Evolutionary conservation across 2,113 vertebrate species (phyloP).

Genomic region (Ciconia stormi): DNA sequence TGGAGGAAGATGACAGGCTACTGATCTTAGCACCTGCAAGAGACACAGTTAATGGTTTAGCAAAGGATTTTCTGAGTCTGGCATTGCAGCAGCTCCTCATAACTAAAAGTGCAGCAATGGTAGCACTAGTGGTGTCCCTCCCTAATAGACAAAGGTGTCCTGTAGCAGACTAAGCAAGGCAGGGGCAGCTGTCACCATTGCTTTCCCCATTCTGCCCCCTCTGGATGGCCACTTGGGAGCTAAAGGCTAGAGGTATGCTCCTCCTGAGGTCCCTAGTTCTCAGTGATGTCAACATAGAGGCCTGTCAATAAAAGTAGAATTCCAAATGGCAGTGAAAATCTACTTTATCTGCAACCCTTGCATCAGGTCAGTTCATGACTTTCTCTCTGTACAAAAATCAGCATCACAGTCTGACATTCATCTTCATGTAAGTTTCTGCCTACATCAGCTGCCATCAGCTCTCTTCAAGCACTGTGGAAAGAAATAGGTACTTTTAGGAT

Average conservation of each 20-base stretch:
- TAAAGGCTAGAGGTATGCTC: not conserved
- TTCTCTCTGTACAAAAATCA: not conserved
- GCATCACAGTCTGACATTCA: not conserved
- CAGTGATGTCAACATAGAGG: not conserved
- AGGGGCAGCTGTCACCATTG: not conserved
- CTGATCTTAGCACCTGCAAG: not conserved
- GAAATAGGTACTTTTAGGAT: not conserved
- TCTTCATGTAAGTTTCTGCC: not conserved
- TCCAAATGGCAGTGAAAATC: not conserved
- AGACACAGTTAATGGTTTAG: not conserved
- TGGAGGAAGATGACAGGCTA: not conserved
- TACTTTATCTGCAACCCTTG: not conserved
- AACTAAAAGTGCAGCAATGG: not conserved
- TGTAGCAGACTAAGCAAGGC: not conserved
- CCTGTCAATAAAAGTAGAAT: not conserved
- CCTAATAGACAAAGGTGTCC: not conserved
- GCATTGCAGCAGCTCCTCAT: not conserved
- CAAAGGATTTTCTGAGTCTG: not conserved
- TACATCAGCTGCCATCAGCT: not conserved
- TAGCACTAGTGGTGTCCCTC: not conserved
- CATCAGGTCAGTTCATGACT: not conserved
- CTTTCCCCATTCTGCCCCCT: not conserved
- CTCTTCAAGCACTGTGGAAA: not conserved
- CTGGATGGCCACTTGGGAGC: not conserved
- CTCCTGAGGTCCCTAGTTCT: not conserved